Evolutionary conservation across 1,140 invertebrate genomes (phyloP).

Genomic region (Antheraea pernyi): DNA sequence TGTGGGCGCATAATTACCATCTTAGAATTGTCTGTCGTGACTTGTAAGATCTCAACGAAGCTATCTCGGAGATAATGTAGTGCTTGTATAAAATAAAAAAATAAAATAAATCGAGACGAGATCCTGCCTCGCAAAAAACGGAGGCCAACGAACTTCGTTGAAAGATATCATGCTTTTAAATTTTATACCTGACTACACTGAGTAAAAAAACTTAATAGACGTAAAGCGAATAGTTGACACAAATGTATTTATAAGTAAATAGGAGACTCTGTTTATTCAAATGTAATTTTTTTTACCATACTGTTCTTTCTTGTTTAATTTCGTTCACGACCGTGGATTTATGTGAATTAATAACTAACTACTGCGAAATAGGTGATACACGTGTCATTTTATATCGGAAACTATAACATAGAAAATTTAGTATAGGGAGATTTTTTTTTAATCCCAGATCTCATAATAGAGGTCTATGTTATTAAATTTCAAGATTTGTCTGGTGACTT

Average conservation of each 20-base stretch:
- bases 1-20: background rate
- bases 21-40: background rate
- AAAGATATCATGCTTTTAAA: constrained; percentile 5
- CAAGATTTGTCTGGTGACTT: too few relatives aligned
- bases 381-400: too few relatives aligned
- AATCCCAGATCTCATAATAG: too few relatives aligned
- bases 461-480: too few relatives aligned
- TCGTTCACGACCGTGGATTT: too few relatives aligned
- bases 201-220: background rate
- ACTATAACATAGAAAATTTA: too few relatives aligned
- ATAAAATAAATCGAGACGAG: background rate
- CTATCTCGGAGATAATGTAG: background rate
- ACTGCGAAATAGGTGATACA: too few relatives aligned
- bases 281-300: too few relatives aligned
- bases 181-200: background rate
- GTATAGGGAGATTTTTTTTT: too few relatives aligned
- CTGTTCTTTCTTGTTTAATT: too few relatives aligned
- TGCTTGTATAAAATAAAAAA: background rate
- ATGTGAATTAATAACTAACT: too few relatives aligned
- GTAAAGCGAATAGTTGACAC: background rate
- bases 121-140: background rate
- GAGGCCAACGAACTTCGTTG: background rate
- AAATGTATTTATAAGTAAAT: background rate
- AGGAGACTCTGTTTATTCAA: background rate
- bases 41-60: background rate